Conservation (phyloP, 1,140 invertebrate species). For the Sarcophaga bullata region DNA sequence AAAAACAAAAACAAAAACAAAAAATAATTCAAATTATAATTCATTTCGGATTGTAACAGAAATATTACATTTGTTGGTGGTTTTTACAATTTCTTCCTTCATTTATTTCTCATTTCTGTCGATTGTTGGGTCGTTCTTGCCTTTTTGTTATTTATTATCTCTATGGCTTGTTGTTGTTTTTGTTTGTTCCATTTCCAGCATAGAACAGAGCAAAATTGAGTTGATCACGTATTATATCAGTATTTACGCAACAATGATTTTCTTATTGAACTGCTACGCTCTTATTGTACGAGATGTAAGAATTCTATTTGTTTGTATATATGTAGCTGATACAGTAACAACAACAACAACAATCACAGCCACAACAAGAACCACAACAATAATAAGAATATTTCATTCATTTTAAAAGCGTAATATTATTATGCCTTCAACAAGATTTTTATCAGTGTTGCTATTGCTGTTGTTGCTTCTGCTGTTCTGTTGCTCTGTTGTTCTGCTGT, state of each 20-base stretch:
- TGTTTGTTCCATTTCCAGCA: too few species aligned
- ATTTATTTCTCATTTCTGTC: not conserved
- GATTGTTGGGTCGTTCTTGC: not conserved
- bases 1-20: not conserved
- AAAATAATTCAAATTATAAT: not conserved
- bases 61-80: not conserved
- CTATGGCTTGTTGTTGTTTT: not conserved
- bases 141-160: slow-evolving; percentile 29
- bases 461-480: not conserved
- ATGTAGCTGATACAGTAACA: not conserved
- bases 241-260: slow-evolving; percentile 39
- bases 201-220: not conserved
- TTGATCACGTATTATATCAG: slow-evolving; percentile 31
- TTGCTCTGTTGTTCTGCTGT: too few species aligned
- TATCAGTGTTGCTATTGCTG: slow-evolving; percentile 7
- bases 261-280: slow-evolving; percentile 32
- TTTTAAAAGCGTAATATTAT: not conserved
- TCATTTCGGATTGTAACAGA: not conserved
- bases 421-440: slow-evolving; percentile 36
- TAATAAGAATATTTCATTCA: not conserved
- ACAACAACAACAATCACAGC: not conserved
- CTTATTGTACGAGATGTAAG: not conserved
- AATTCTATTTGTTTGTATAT: not conserved
- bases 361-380: not conserved
- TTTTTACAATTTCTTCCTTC: not conserved